These are phyloP conservation scores for Cheilosia scutellata DNA, from an alignment of 2,888 invertebrate genomes.

Conservation along the genomic window DNA sequence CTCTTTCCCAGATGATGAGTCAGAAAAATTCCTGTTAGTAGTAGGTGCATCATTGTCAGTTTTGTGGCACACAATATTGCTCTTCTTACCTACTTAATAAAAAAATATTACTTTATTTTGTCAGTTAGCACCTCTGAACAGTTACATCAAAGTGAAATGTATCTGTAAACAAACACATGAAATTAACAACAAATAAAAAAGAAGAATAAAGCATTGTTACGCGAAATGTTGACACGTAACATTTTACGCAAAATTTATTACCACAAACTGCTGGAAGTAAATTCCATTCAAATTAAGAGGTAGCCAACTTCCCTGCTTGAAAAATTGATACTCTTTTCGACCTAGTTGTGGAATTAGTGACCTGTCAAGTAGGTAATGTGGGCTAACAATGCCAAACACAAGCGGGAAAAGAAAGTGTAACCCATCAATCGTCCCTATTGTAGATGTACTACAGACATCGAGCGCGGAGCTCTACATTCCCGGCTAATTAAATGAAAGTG, in stretches of 20 bases:
- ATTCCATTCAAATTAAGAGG: neutral
- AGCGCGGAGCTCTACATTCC: neutral
- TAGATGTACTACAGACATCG: neutral
- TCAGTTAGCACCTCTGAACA: conserved; percentile 8
- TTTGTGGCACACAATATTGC: neutral
- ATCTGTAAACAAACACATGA: conserved; percentile 1
- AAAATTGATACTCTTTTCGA: neutral
- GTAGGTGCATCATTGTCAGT: too few species aligned
- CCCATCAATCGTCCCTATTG: conserved; percentile 5
- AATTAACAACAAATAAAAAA: neutral
- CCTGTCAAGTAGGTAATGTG: conserved; percentile 1
- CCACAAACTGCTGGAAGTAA: neutral
- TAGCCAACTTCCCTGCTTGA: neutral
- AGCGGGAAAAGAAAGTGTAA: conserved; percentile 23
- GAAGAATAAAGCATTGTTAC: conserved; percentile 31
- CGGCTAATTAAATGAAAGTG: conserved; percentile 37
- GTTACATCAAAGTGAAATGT: conserved; percentile 40
- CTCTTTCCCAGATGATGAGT: too few species aligned
- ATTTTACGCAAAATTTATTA: conserved; percentile 29
- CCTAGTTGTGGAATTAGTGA: conserved; percentile 13
- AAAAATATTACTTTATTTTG: conserved; percentile 5
- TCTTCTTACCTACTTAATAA: neutral
- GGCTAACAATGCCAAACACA: conserved; percentile 9
- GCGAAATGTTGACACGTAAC: conserved; percentile 11
- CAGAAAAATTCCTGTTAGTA: too few species aligned